phyloP scores from a whole-genome alignment of 2,797 vertebrate genomes.

The Pantherophis alleghaniensis region DNA sequence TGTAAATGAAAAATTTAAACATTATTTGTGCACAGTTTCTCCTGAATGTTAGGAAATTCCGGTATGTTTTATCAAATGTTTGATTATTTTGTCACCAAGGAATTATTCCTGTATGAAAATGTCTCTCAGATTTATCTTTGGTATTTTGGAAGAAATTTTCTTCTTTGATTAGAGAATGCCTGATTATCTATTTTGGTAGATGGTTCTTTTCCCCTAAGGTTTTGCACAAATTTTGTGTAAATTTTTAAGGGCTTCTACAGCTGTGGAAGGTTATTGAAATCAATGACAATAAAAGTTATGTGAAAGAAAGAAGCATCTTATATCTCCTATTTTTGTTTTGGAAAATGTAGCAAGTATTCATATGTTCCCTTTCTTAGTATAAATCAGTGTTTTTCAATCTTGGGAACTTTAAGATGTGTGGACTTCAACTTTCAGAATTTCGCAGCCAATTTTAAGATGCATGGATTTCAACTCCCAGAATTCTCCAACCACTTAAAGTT shows the following conservation, averaged over 20 bases:
- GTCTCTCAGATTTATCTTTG: not conserved
- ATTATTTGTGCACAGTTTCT: not conserved
- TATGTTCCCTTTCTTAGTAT: not conserved
- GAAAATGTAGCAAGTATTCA: not conserved
- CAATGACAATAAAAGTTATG: constrained; percentile 12
- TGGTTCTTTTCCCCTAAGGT: not conserved
- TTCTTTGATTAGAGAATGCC: not conserved
- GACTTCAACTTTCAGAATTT: not conserved
- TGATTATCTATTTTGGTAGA: not conserved
- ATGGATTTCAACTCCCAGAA: not conserved
- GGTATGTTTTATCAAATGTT: not conserved
- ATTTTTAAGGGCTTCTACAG: not conserved
- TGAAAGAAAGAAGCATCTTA: not conserved
- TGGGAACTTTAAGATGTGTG: not conserved
- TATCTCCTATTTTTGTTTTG: not conserved
- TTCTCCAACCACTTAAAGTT: not conserved
- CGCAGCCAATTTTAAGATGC: not conserved
- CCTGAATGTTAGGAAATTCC: not conserved
- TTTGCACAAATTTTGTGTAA: not conserved
- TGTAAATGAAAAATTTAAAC: not conserved
- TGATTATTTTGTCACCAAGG: not conserved
- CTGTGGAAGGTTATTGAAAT: not conserved
- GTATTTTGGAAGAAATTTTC: not conserved
- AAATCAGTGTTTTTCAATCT: not conserved
- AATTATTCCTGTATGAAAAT: not conserved